Evolutionary conservation across 2,113 vertebrate genomes (phyloP).

Genomic region (Salvelinus sp.): DNA sequence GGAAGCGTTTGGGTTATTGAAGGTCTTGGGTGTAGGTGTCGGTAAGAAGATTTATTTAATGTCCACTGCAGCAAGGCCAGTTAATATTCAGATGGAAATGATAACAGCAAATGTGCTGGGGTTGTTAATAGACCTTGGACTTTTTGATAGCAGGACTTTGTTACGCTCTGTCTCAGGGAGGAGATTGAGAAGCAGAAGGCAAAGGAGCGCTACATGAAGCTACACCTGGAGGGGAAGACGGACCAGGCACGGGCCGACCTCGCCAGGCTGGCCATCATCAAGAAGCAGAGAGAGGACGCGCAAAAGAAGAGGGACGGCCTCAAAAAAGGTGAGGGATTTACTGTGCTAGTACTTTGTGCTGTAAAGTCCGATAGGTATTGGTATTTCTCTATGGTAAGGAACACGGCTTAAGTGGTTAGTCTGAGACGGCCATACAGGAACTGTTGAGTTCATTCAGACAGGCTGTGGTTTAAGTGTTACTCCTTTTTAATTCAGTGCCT

Average conservation of each 20-base stretch:
- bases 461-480: not conserved
- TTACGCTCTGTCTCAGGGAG: slow-evolving; percentile 77
- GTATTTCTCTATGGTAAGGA: too few relatives aligned
- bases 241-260: slow-evolving; percentile 97
- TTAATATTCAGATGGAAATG: too few relatives aligned
- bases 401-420: not conserved
- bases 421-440: not conserved
- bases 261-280: slow-evolving; percentile 91
- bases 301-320: slow-evolving; percentile 89
- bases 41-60: not conserved
- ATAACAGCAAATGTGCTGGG: too few relatives aligned
- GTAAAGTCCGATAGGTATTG: not conserved
- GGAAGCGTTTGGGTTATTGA: too few relatives aligned
- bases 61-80: not conserved
- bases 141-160: not conserved
- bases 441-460: not conserved
- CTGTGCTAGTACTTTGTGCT: not conserved
- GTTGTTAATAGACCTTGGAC: too few relatives aligned
- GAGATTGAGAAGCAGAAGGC: slow-evolving; percentile 98
- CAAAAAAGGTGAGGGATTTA: slow-evolving; percentile 77
- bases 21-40: not conserved
- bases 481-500: not conserved
- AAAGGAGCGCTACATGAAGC: slow-evolving; percentile 97
- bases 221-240: slow-evolving; percentile 97
- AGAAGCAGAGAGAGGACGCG: slow-evolving; percentile 95